phyloP scores from a whole-genome alignment of 1,140 invertebrate species.

The Alviniconcha marisindica region DNA sequence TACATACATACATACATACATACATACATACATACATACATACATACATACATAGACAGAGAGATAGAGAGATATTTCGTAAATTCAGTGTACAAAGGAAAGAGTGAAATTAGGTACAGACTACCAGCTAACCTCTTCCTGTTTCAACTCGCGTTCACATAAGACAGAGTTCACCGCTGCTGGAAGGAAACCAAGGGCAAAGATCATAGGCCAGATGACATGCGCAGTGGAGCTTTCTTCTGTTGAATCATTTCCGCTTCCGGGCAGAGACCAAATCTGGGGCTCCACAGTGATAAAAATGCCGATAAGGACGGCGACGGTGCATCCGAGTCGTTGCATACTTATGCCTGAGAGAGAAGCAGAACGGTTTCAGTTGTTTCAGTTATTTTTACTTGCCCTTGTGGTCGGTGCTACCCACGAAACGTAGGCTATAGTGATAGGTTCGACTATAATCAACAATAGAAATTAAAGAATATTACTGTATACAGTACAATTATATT shows the following conservation, averaged over 20 bases:
- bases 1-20: no score
- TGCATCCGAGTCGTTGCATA: slow-evolving; percentile 45
- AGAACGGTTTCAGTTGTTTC: no score
- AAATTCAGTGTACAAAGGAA: background rate
- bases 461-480: no score
- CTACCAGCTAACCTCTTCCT: slow-evolving; percentile 44
- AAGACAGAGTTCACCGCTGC: slow-evolving; percentile 51
- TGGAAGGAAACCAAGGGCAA: slow-evolving; percentile 56
- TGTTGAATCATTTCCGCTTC: background rate
- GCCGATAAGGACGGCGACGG: slow-evolving; percentile 50
- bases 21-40: no score
- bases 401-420: no score
- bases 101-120: background rate
- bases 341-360: slow-evolving; percentile 54
- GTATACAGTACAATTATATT: no score
- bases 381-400: no score
- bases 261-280: slow-evolving; percentile 54
- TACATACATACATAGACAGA: no score
- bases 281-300: slow-evolving; percentile 58
- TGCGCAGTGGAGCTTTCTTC: slow-evolving; percentile 26
- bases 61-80: no score
- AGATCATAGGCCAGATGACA: slow-evolving; percentile 59
- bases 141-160: slow-evolving; percentile 55
- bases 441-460: no score
- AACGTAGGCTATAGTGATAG: no score